Evolutionary conservation across 2,888 invertebrate genomes (phyloP).

Genomic region (Dione juno): DNA sequence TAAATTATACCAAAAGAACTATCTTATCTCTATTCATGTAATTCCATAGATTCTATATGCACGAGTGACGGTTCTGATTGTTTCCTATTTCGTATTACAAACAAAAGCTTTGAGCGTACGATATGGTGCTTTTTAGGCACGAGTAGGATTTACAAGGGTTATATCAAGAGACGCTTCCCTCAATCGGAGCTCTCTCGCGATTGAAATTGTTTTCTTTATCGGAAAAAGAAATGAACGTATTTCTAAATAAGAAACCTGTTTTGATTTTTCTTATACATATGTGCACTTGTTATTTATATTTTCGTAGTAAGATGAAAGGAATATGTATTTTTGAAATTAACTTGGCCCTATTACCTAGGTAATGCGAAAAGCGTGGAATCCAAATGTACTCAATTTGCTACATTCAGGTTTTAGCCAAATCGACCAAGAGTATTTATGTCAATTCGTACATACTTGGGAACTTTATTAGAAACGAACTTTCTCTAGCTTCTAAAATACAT

Average conservation of each 20-base stretch:
- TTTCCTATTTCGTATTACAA: slow-evolving; percentile 35
- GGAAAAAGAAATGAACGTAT: neutral
- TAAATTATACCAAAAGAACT: neutral
- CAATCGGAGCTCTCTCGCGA: slow-evolving; percentile 6
- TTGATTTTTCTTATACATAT: neutral
- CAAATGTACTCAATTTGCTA: slow-evolving; percentile 12
- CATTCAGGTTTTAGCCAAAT: slow-evolving; percentile 17
- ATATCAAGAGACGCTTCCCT: slow-evolving; percentile 19
- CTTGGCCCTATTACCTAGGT: slow-evolving; percentile 6
- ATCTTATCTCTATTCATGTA: neutral
- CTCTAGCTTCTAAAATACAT: neutral
- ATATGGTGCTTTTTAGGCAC: slow-evolving; percentile 30
- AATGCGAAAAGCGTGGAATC: neutral
- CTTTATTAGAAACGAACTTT: neutral
- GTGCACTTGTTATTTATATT: slow-evolving; percentile 4
- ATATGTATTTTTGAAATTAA: neutral
- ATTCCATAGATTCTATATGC: slow-evolving; percentile 38
- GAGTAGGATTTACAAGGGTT: slow-evolving; percentile 34
- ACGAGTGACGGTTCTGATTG: slow-evolving; percentile 44
- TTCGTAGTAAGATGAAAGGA: neutral
- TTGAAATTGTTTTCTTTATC: slow-evolving; percentile 12
- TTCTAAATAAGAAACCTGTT: neutral
- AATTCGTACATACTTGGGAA: neutral
- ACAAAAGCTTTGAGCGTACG: slow-evolving; percentile 25
- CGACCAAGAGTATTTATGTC: slow-evolving; percentile 10